Evolutionary conservation across 2,888 invertebrate species (phyloP).

Genomic region (Hyposoter dolosus): DNA sequence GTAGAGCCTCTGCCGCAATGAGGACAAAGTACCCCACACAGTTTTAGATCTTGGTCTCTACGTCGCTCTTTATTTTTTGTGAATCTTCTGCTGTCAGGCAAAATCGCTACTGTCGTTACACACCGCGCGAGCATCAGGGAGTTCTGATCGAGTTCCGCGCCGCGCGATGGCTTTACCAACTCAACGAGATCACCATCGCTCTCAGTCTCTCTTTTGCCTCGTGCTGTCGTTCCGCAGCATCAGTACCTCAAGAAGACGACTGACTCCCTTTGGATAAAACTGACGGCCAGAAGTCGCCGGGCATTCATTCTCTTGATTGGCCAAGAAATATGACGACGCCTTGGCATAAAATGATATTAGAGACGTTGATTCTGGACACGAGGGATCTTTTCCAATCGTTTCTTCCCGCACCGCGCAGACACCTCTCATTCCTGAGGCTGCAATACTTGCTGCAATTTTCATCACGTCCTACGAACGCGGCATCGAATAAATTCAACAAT

Average conservation of each 20-base stretch:
- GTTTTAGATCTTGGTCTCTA: conserved; percentile 41
- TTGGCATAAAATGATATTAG: conserved; percentile 70
- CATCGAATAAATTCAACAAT: not conserved
- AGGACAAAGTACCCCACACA: conserved; percentile 43
- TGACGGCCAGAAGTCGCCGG: not conserved
- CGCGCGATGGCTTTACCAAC: conserved; percentile 39
- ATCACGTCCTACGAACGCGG: too few species aligned
- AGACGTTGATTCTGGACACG: conserved; percentile 30
- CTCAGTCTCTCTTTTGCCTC: not conserved
- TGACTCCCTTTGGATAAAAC: conserved; percentile 30
- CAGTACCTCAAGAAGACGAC: conserved; percentile 28
- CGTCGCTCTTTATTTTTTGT: conserved; percentile 18
- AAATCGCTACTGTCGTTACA: conserved; percentile 58
- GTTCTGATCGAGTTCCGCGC: conserved; percentile 43
- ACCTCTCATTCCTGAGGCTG: conserved; percentile 3
- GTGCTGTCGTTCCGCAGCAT: conserved; percentile 6
- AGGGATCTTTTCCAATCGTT: conserved; percentile 43
- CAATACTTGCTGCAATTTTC: conserved; percentile 4
- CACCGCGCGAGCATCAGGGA: conserved; percentile 5
- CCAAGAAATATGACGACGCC: conserved; percentile 71
- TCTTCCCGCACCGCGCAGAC: conserved; percentile 16
- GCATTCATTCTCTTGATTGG: conserved; percentile 69
- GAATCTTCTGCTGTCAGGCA: conserved; percentile 22
- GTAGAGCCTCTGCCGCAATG: conserved; percentile 74
- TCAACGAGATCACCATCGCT: conserved; percentile 4